Base-by-base conservation (phyloP, 1,140 invertebrate genomes). In the Penaeus vannamei region DNA sequence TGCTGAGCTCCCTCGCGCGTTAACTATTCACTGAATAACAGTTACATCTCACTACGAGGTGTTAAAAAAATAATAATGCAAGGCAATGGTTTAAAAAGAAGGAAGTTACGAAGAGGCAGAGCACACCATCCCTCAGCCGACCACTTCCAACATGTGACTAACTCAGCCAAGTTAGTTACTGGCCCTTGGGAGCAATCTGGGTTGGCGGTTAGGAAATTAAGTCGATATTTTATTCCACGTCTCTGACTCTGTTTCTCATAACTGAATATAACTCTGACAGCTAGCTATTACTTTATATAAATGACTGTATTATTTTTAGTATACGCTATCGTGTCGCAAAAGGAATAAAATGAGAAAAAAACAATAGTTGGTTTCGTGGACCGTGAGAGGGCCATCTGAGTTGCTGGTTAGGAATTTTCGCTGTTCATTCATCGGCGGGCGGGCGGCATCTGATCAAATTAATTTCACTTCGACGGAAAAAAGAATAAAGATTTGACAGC, bases 81-180 rank as follows among this genome's bases (percentile, higher is more conserved):
- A 0, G 53, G 53, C 53, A 53, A 53, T 53, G 10, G 53, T 29
- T 22, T 77, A 26, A n/a, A 59, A 29, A n/a, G 29, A 81, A n/a
- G 22, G 46, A 59, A 81, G 42, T 81, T n/a, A 26, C 53, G 53
- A 12, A 12, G 60, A 22, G 36, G 26, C 46, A 26, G 12, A 23
- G 12, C 60, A 59, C 23, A n/a, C 79, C 53, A 53, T 20, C 46
- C 79, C 79, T 26, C 26, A 23, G 26, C 79, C 79, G 46, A 53
- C 79, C 79, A 81, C 79, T 36, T 59, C 79, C 79, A 81, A 81
- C 79, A 81, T 81, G 79, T 81, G 79, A 81, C 79, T 81, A 81
- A 81, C 79, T 81, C 46, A 1, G 79, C 79, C 22, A 59, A 81
- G 79, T 81, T 81, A 81, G 79, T 81, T 81, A 81, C 79, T 81